These are phyloP conservation scores for Trogon melanurus DNA, from an alignment of 2,113 vertebrate species.

Conservation along the genomic window DNA sequence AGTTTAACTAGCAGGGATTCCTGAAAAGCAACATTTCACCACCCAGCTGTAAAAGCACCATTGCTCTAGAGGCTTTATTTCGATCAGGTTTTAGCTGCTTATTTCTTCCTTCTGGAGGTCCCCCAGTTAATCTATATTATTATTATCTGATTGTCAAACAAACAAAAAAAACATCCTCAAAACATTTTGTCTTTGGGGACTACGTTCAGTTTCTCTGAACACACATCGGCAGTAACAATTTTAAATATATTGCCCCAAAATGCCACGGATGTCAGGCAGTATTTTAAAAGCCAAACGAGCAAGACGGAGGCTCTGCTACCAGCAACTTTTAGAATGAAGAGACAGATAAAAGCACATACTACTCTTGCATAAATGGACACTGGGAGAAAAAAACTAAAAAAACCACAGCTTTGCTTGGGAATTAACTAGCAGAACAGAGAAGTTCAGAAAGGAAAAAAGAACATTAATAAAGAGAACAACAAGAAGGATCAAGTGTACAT, in stretches of 20 bases:
- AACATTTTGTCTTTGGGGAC: neutral
- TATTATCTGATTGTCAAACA: neutral
- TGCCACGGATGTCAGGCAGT: neutral
- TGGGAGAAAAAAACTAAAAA: neutral
- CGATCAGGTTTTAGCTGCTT: neutral
- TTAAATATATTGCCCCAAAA: neutral
- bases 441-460: neutral
- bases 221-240: neutral
- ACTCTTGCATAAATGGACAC: neutral
- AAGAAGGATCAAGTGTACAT: neutral
- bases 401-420: neutral
- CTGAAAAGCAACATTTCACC: constrained; percentile 10
- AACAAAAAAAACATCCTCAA: neutral
- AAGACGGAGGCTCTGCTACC: neutral
- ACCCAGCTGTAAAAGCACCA: neutral
- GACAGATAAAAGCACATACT: neutral
- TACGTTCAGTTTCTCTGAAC: neutral
- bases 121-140: neutral
- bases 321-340: neutral
- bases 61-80: neutral
- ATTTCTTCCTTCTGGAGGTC: neutral
- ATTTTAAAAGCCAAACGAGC: neutral
- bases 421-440: neutral
- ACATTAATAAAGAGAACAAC: neutral
- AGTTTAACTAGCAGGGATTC: neutral